Percentiles rank a stretch among this genome's conserved stretches.
These are phyloP conservation scores for Varanus salvator DNA, from an alignment of 2,113 vertebrate genomes.

Conservation along the genomic window DNA sequence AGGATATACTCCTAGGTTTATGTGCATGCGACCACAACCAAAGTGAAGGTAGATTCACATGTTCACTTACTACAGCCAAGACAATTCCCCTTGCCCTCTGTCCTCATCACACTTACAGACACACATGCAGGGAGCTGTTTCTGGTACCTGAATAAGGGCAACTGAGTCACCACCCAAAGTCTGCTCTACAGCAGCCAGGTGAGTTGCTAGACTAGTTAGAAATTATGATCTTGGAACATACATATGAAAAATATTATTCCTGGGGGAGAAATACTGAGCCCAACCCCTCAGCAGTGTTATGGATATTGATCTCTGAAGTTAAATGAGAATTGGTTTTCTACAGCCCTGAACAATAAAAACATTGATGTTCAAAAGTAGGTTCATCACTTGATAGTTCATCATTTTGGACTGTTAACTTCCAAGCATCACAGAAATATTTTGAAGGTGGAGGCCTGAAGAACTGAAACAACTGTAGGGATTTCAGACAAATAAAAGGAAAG, in stretches of 20 bases:
- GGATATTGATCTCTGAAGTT: background rate
- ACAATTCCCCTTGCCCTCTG: background rate
- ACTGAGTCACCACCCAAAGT: background rate
- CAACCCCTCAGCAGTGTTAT: background rate
- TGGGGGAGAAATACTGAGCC: too few species aligned
- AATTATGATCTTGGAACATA: background rate
- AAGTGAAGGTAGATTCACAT: background rate
- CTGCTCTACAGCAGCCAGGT: background rate
- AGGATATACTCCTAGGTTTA: background rate
- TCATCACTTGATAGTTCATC: background rate
- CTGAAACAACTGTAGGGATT: too few species aligned
- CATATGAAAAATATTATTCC: background rate
- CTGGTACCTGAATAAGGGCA: background rate
- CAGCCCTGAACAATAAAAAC: background rate
- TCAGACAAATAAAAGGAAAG: too few species aligned
- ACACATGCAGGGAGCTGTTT: background rate
- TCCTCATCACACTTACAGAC: background rate
- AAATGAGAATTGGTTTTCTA: background rate
- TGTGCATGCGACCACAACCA: background rate
- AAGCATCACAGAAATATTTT: background rate
- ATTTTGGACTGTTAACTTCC: background rate
- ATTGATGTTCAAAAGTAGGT: background rate
- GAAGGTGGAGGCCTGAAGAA: too few species aligned
- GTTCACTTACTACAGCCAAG: background rate
- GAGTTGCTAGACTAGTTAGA: background rate